These are phyloP conservation scores for Illadopsis cleaveri DNA, from an alignment of 2,113 vertebrate genomes.

Conservation along the genomic window DNA sequence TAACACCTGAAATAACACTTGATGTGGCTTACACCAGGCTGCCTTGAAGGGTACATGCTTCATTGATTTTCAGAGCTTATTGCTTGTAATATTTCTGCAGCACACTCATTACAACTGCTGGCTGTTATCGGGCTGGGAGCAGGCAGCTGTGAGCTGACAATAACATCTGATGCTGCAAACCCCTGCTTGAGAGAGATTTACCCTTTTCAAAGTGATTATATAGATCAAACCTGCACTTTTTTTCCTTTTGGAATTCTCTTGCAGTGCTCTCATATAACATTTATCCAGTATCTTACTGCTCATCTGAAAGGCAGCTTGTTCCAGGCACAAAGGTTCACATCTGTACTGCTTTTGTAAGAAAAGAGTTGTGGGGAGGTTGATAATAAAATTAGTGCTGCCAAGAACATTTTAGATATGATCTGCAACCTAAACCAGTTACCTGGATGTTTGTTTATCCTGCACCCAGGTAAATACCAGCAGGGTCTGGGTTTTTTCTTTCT, in stretches of 20 bases:
- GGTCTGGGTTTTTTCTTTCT: background rate
- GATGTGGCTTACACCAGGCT: background rate
- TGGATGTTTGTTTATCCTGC: background rate
- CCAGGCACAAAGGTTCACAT: background rate
- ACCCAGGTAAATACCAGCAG: background rate
- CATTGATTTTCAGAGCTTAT: conserved; percentile 1
- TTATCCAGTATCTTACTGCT: background rate
- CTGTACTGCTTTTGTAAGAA: background rate
- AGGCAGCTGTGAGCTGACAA: conserved; percentile 13
- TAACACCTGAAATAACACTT: background rate
- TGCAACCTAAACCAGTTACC: background rate
- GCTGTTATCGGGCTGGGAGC: background rate
- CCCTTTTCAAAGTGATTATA: background rate
- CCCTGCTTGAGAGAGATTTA: background rate
- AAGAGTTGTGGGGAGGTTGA: background rate
- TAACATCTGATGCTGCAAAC: background rate
- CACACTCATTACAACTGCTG: background rate
- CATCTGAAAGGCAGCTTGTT: background rate
- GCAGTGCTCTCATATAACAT: background rate
- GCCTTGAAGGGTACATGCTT: background rate
- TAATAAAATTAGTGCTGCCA: background rate
- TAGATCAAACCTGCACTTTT: background rate
- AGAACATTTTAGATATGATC: background rate
- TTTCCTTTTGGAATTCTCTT: background rate
- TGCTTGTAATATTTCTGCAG: conserved; percentile 5